Evolutionary conservation across 2,888 invertebrate species (phyloP), one percentile per base, ranked within the genome.

Genomic region (Melipona bicolor): DNA sequence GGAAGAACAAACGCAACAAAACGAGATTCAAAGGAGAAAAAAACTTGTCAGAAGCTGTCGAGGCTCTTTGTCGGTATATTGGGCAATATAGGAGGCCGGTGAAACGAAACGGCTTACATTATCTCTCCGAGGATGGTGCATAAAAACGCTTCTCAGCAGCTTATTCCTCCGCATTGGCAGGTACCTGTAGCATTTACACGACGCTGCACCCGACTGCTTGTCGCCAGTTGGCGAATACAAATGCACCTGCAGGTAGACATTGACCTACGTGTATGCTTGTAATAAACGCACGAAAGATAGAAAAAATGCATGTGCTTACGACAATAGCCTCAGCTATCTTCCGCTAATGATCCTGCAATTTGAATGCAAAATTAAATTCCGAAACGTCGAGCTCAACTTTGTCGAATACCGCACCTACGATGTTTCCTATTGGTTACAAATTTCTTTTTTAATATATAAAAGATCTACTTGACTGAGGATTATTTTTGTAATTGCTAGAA

Each of bases 161-260:
- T 81, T 76, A 83, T 86, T 77, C 79, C 76, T 83, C 80, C 81
- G 64, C 79, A 79, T 86, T 86, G 81, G 84, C 87, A 87, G 87
- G 86, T 86, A 87, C 86, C 87, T 84, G 86, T 69, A 77, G 69
- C 75, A 81, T 87, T 86, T 85, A 81, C 84, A 81, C 86, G 86
- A 64, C 54, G 83, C 68, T 69, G 74, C 79, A 68, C 62, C 85
- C 82, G 85, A 85, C 85, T 27, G 86, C 85, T 79, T 85, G 83
- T 85, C 84, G 85, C 80, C 74, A 61, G 65, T 27, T 62, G 49
- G 79, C 62, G 80, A 85, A 84, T 85, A 84, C 84, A 85, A 85
- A 84, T 80, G 80, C 84, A 85, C 67, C 71, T 75, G 85, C 71
- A 85, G 85, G 85, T 84, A 85, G 61, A 80, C 72, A 68, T 79